Percentiles rank a stretch among this genome's conserved stretches.
Conservation (phyloP, 2,888 invertebrate species). For the Taphrorychus bicolor region DNA sequence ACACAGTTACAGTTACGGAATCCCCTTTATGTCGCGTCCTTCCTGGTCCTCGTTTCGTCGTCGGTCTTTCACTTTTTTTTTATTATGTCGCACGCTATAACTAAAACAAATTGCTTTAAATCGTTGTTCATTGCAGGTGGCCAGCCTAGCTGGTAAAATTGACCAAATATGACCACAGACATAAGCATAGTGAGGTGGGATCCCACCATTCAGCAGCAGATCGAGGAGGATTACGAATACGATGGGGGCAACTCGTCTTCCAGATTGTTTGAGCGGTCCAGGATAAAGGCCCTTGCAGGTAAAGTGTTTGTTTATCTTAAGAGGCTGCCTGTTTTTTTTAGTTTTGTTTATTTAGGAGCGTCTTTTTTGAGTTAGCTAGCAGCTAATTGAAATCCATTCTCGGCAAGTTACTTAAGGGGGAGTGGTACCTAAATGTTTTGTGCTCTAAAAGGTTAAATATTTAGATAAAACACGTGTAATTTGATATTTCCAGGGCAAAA, state of each 20-base stretch:
- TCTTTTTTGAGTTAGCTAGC: not conserved
- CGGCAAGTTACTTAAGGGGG: no score
- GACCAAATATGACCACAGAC: conserved; percentile 89
- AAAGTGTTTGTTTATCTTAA: conserved; percentile 2
- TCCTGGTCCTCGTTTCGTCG: conserved; percentile 5
- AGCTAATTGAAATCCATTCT: not conserved
- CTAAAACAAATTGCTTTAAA: no score
- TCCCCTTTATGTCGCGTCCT: conserved; percentile 24
- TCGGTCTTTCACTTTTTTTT: conserved; percentile 11
- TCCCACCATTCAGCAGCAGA: conserved; percentile 90
- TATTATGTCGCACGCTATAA: no score
- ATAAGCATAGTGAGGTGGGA: conserved; percentile 98
- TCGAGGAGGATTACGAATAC: conserved; percentile 98
- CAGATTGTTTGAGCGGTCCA: conserved; percentile 97
- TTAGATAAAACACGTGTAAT: not conserved
- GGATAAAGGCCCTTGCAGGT: conserved; percentile 99
- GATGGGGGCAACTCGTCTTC: conserved; percentile 99
- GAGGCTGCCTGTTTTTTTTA: not conserved
- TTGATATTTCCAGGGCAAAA: no score
- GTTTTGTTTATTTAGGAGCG: not conserved
- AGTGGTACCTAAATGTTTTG: no score
- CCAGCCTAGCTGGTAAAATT: conserved; percentile 52
- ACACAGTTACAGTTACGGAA: conserved; percentile 38
- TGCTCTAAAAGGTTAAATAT: not conserved
- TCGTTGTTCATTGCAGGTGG: conserved; percentile 45